phyloP scores from a whole-genome alignment of 92 coral and sea anemone genomes.

The Virgularia gustaviana region DNA sequence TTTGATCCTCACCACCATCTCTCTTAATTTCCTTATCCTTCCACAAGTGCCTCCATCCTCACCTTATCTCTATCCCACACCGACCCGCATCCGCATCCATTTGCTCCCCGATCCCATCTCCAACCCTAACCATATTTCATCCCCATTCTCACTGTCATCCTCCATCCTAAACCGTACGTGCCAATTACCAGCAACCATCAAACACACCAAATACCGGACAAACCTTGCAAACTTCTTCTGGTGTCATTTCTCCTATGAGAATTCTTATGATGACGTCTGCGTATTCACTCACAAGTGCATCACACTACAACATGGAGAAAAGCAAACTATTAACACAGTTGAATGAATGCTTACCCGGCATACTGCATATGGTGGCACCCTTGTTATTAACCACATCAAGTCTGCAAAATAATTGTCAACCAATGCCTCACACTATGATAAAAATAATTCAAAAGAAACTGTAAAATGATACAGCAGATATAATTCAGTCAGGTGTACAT shows the following conservation, averaged over 20 bases:
- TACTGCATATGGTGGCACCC: constrained; percentile 24
- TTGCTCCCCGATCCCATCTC: too few relatives aligned
- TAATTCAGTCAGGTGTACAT: too few relatives aligned
- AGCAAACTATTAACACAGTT: background rate
- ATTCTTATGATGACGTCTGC: constrained; percentile 1
- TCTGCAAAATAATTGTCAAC: constrained; percentile 20
- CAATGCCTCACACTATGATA: constrained; percentile 1
- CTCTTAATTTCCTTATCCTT: too few relatives aligned
- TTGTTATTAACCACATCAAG: constrained; percentile 21
- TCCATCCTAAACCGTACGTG: background rate
- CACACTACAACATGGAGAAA: constrained; percentile 22
- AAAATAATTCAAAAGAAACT: background rate
- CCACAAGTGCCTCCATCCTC: too few relatives aligned
- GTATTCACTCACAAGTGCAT: constrained; percentile 14
- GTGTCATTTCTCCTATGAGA: background rate
- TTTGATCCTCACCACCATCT: too few relatives aligned
- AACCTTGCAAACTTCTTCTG: constrained; percentile 29
- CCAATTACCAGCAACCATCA: background rate
- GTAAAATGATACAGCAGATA: too few relatives aligned
- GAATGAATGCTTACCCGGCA: constrained; percentile 17
- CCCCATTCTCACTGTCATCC: too few relatives aligned
- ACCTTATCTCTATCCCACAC: too few relatives aligned
- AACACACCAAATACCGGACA: background rate
- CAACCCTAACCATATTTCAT: too few relatives aligned
- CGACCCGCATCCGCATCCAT: too few relatives aligned